phyloP scores from a whole-genome alignment of 2,797 vertebrate genomes.

The Crocodylus rhombifer region DNA sequence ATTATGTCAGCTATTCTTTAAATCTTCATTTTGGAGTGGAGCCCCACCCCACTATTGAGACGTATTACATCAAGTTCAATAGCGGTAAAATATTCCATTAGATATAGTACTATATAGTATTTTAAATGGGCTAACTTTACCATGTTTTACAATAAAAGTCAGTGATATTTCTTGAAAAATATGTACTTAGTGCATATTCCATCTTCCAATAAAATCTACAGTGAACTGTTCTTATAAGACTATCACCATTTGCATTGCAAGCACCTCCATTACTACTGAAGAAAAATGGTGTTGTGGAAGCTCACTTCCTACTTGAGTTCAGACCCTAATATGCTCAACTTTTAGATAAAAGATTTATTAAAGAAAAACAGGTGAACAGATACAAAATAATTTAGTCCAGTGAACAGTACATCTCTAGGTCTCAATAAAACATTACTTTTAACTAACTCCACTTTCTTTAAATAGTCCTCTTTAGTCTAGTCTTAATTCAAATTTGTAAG shows the following conservation, averaged over 20 bases:
- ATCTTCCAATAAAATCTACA: neutral
- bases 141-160: neutral
- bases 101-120: neutral
- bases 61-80: neutral
- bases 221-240: neutral
- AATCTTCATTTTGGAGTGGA: neutral
- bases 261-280: neutral
- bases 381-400: constrained; percentile 60
- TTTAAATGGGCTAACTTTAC: neutral
- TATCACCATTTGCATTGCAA: neutral
- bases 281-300: neutral
- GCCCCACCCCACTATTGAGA: neutral
- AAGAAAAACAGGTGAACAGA: neutral
- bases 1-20: neutral
- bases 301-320: neutral
- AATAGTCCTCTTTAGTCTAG: neutral
- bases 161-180: neutral
- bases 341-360: constrained; percentile 48
- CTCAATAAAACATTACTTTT: neutral
- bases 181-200: neutral
- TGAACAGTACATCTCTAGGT: neutral
- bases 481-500: neutral
- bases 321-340: neutral
- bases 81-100: neutral
- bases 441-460: neutral